phyloP scores from a whole-genome alignment of 1,140 invertebrate species.

The Tribolium castaneum region DNA sequence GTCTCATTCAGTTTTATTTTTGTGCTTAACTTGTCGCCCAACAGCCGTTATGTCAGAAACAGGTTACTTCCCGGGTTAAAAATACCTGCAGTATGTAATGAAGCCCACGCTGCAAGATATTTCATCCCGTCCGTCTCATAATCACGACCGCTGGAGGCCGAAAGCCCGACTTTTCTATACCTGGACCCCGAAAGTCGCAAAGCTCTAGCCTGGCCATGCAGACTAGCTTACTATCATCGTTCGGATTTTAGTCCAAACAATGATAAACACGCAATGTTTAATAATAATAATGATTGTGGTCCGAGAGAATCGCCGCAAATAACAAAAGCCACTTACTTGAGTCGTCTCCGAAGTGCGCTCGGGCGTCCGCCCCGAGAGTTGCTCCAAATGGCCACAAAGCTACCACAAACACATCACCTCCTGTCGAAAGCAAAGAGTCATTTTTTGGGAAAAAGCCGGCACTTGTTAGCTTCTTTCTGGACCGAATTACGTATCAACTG shows the following conservation, averaged over 20 bases:
- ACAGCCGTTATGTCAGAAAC: slow-evolving; percentile 31
- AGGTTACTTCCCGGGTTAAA: slow-evolving; percentile 33
- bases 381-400: background rate
- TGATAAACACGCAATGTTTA: background rate
- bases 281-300: too few relatives aligned
- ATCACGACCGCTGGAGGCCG: too few relatives aligned
- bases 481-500: slow-evolving; percentile 40
- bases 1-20: slow-evolving; percentile 36
- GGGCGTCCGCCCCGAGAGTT: background rate
- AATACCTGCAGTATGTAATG: slow-evolving; percentile 31
- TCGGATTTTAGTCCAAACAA: slow-evolving; percentile 4
- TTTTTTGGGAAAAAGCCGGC: background rate
- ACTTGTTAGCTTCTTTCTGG: background rate
- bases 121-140: background rate
- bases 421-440: background rate
- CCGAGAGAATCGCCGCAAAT: background rate
- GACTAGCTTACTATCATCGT: background rate
- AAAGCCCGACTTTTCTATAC: background rate
- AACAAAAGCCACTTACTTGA: background rate
- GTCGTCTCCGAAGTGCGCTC: background rate
- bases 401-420: background rate
- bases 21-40: slow-evolving; percentile 30
- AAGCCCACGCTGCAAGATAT: slow-evolving; percentile 11
- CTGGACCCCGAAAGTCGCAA: background rate
- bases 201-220: background rate